A percentile compares a stretch with the other conserved stretches of the same genome.
Evolutionary conservation across 2,113 vertebrate species (phyloP).

Genomic region (Apodemus sylvaticus): DNA sequence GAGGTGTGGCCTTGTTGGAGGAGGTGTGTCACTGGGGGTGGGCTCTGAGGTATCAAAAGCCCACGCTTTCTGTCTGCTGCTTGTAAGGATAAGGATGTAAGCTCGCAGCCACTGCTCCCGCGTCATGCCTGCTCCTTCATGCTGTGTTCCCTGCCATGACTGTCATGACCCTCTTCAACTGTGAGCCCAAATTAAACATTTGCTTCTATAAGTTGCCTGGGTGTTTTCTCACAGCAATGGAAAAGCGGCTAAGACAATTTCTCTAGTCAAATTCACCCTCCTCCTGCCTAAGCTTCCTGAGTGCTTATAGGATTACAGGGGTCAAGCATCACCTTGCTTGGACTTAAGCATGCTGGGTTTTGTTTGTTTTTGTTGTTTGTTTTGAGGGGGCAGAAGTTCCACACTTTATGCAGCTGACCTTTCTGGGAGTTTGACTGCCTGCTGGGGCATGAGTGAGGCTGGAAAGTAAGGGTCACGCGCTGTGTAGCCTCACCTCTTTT

Average conservation of each 20-base stretch:
- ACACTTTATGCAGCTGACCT: not conserved
- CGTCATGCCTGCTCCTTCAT: not conserved
- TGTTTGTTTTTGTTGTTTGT: not conserved
- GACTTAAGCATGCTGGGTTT: not conserved
- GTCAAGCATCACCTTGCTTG: not conserved
- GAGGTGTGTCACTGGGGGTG: not conserved
- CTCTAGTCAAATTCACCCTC: not conserved
- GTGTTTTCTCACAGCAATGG: not conserved
- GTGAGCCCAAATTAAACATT: not conserved
- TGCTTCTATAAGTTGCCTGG: not conserved
- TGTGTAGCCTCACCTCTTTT: fast-evolving
- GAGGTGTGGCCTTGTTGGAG: not conserved
- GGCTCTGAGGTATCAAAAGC: not conserved
- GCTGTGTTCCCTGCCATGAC: not conserved
- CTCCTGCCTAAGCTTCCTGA: not conserved
- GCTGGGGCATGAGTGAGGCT: not conserved
- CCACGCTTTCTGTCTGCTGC: not conserved
- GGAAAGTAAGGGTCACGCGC: fast-evolving
- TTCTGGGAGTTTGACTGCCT: not conserved
- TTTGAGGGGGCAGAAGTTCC: not conserved
- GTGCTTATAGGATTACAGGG: not conserved
- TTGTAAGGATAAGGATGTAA: not conserved
- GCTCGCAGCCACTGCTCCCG: not conserved
- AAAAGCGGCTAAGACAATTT: not conserved
- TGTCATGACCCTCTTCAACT: not conserved